Evolutionary conservation across 2,797 vertebrate genomes (phyloP), one percentile per base, ranked within the genome.

Genomic region (Choloepus didactylus): DNA sequence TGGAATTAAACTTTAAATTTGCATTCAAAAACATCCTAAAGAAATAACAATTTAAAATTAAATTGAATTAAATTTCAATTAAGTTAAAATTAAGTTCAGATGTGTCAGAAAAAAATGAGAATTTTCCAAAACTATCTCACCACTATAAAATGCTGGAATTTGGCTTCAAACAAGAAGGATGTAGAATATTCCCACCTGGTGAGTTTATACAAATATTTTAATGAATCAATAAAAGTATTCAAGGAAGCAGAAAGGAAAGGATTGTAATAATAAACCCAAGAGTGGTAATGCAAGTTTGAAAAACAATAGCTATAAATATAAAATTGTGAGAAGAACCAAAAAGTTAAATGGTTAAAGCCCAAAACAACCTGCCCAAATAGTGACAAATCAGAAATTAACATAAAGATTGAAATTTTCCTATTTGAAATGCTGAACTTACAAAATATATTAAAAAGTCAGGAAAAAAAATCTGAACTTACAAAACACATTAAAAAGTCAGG

Each of bases 51-150:
- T 81, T 60, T 85, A 67, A 87, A 88, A 51, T 67, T 31, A 79
- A 60, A 70, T 31, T n/a, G 8, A 86, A 75, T 85, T 79, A 18
- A 72, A 67, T 77, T 94, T 70, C 31, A 44, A 41, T 73, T 84
- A 70, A 73, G 59, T 67, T 73, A 64, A 87, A 60, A 56, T 89
- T 59, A 87, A 79, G 60, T 49, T 60, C 18, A 89, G 69, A 75
- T 62, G 76, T 21, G 51, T 54, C 31, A 31, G 62, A 23, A 49
- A 91, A 38, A 75, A 31, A 49, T 54, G 10, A 49, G 31, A 70
- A 56, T 15, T 93, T 82, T 2, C 46, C 21, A 23, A 85, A 82
- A 70, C 5, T 35, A 29, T 44, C 29, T 75, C 54, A 54, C n/a
- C 3, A 25, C 21, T 84, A 77, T 51, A 44, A 81, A 70, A 69